These are phyloP conservation scores for Proisotoma minuta DNA, from an alignment of 2,888 invertebrate genomes.

Conservation along the genomic window DNA sequence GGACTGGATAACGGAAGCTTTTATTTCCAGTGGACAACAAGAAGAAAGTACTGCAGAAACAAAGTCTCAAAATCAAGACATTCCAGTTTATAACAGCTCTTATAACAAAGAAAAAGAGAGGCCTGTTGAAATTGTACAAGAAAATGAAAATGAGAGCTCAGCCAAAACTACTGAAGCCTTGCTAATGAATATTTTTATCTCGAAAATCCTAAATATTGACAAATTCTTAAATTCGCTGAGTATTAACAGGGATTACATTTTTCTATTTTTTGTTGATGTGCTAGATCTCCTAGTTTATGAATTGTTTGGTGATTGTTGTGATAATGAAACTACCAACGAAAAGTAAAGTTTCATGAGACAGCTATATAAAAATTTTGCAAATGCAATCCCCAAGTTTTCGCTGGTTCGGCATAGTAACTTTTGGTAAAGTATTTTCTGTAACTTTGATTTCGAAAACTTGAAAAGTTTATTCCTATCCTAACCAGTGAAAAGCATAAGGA, in stretches of 20 bases:
- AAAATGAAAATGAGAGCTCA: neutral
- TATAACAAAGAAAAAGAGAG: neutral
- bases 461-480: too few relatives aligned
- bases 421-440: too few relatives aligned
- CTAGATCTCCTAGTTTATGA: slow-evolving; percentile 37
- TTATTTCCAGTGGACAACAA: slow-evolving; percentile 16
- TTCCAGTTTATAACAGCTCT: neutral
- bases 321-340: too few relatives aligned
- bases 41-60: neutral
- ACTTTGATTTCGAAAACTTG: too few relatives aligned
- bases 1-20: slow-evolving; percentile 39
- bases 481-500: too few relatives aligned
- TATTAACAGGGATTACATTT: slow-evolving; percentile 34
- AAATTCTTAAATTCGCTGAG: slow-evolving; percentile 23
- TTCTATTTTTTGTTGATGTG: slow-evolving; percentile 44
- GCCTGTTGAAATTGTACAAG: neutral
- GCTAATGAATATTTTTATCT: slow-evolving; percentile 16
- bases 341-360: too few relatives aligned
- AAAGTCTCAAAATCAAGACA: neutral
- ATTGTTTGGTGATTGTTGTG: slow-evolving; percentile 7
- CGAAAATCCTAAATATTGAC: slow-evolving; percentile 27
- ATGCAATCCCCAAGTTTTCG: too few relatives aligned
- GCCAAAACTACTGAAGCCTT: neutral
- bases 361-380: too few relatives aligned
- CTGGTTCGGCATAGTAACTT: too few relatives aligned